phyloP scores from a whole-genome alignment of 2,113 vertebrate species.

The Ctenodactylus gundi region DNA sequence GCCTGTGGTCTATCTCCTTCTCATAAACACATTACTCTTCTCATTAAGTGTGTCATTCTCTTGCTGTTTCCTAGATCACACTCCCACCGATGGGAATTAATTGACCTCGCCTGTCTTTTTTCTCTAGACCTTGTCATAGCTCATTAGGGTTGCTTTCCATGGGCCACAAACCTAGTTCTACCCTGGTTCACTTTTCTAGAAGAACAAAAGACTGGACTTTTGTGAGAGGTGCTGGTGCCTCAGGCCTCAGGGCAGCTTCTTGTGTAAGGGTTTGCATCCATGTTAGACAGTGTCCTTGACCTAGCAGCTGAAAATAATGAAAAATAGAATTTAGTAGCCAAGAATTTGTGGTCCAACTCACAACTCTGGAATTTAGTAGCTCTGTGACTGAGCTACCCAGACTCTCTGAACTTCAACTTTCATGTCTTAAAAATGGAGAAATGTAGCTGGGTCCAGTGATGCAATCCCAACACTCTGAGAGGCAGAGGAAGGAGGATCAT shows the following conservation, averaged over 20 bases:
- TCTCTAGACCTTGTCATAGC: neutral
- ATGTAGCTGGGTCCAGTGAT: no score
- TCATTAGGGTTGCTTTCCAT: neutral
- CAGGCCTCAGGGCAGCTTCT: neutral
- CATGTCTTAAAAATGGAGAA: neutral
- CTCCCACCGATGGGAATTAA: neutral
- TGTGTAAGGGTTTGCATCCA: neutral
- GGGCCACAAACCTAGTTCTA: neutral
- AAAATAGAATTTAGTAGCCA: neutral
- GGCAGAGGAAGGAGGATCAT: no score
- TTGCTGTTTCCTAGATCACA: neutral
- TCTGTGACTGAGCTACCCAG: neutral
- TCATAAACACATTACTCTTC: neutral
- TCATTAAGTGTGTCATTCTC: neutral
- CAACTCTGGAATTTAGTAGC: slow-evolving; percentile 12
- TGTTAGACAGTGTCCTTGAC: neutral
- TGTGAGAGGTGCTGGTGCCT: neutral
- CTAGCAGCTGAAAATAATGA: neutral
- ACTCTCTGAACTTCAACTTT: neutral
- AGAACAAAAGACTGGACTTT: neutral
- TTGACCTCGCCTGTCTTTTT: neutral
- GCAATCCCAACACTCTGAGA: no score
- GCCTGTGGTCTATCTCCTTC: neutral
- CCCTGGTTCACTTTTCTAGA: neutral
- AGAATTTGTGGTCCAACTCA: neutral